These are phyloP conservation scores for Tragelaphus buxtoni DNA, from an alignment of 2,113 vertebrate genomes.

Conservation along the genomic window DNA sequence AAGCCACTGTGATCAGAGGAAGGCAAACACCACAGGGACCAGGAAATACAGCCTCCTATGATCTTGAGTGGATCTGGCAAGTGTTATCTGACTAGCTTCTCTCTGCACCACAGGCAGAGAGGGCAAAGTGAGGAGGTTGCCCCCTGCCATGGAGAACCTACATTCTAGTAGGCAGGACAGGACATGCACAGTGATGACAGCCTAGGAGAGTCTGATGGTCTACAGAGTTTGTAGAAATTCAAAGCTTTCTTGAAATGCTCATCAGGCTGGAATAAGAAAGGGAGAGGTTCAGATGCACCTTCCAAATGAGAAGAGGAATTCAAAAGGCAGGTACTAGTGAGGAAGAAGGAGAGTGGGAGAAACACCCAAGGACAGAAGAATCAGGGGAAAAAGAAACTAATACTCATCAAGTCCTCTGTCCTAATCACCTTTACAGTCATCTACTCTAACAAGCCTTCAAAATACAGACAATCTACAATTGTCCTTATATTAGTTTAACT, in stretches of 20 bases:
- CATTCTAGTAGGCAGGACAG: neutral
- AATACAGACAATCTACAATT: neutral
- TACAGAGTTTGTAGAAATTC: neutral
- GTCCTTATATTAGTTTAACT: neutral
- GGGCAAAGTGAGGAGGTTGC: neutral
- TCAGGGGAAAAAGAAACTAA: neutral
- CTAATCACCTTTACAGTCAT: neutral
- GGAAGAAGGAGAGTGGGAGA: neutral
- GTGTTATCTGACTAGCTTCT: neutral
- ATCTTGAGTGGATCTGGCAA: neutral
- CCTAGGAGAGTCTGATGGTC: neutral
- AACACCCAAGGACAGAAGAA: neutral
- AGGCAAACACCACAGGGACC: neutral
- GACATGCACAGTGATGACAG: accelerated
- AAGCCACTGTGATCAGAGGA: neutral
- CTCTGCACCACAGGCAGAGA: neutral
- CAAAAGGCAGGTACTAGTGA: neutral
- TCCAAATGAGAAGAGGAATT: neutral
- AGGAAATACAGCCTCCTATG: neutral
- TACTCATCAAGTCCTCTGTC: neutral
- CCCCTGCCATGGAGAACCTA: neutral
- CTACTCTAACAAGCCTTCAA: neutral
- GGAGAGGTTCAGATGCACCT: neutral
- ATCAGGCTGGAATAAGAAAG: neutral
- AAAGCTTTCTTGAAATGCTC: neutral